Base-by-base conservation (phyloP, 2,797 vertebrate species). In the Telmatherina bonti region DNA sequence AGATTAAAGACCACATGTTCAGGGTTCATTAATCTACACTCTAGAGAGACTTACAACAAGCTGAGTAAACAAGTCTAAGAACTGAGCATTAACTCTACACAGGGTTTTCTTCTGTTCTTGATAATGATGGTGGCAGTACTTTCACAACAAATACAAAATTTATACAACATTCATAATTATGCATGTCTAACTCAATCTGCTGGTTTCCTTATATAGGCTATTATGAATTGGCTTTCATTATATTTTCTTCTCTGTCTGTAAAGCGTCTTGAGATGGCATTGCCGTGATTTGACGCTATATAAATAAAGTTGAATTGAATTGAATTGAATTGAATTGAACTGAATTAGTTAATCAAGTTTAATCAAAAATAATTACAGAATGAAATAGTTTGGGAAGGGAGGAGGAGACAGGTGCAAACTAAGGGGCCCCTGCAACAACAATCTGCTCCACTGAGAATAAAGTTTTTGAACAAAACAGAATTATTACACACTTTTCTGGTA, bases 61-160 rank as follows among this genome's bases (percentile, higher is more conserved):
- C 73, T 59, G 61, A 59, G 54, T 52, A 72, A 86, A 87, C 67
- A 73, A 61, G 53, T 30, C 16, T 62, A 52, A 75, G 71, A 22
- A 67, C 12, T 24, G 47, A 45, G 35, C 45, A 64, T 52, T 68
- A 76, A 62, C 35, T 29, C n/a, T 38, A 54, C 41, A 26, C 45
- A 24, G 26, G 13, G 20, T 45, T 62, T n/a, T n/a, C n/a, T n/a
- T n/a, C n/a, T 4, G 56, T 60, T 62, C 43, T n/a, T 38, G 53
- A 59, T 45, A n/a, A 15, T 63, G 67, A 53, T 16, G 62, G 22
- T 35, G 41, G 38, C 55, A 56, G 36, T n/a, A 55, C 16, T 36
- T 74, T 60, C 66, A 29, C 31, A 43, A 35, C 7, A 0, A 15
- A 58, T 43, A 31, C 8, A 22, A 15, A 60, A 36, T 27, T 36